phyloP scores from a whole-genome alignment of 2,888 invertebrate genomes.

The Cyaniris semiargus region DNA sequence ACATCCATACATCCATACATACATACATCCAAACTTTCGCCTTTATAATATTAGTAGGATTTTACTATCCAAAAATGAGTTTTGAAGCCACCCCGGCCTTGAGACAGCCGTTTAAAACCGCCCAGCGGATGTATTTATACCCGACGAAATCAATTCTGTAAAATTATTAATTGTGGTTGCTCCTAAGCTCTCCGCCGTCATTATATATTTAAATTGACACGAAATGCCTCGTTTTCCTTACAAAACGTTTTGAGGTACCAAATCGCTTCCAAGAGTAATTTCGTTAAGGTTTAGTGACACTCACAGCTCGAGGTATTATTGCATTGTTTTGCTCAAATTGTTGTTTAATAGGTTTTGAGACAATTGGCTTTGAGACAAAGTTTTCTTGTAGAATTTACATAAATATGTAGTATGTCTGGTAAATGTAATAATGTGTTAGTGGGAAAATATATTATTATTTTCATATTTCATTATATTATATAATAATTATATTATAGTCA shows the following conservation, averaged over 20 bases:
- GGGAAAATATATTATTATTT: too few relatives aligned
- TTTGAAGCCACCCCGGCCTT: background rate
- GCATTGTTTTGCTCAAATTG: background rate
- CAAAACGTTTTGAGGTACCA: background rate
- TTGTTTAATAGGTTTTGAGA: background rate
- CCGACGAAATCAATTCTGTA: conserved; percentile 13
- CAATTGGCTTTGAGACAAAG: too few relatives aligned
- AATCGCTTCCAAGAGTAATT: background rate
- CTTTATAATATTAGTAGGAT: too few relatives aligned
- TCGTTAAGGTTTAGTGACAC: background rate
- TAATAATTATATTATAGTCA: too few relatives aligned
- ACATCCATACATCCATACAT: too few relatives aligned
- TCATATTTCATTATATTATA: too few relatives aligned
- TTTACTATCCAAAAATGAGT: background rate
- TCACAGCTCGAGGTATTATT: background rate
- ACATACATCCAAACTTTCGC: too few relatives aligned
- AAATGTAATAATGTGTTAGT: too few relatives aligned
- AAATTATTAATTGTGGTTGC: conserved; percentile 21
- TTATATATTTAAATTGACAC: conserved; percentile 16
- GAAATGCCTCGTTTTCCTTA: background rate
- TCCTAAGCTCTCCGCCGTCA: background rate
- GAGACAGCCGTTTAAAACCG: conserved; percentile 7
- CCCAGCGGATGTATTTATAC: background rate
- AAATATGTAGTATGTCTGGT: too few relatives aligned
- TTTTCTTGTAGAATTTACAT: background rate